Percentiles rank a stretch among this genome's conserved stretches.
Conservation (phyloP, 2,113 vertebrate species). For the Myotis lucifugus region DNA sequence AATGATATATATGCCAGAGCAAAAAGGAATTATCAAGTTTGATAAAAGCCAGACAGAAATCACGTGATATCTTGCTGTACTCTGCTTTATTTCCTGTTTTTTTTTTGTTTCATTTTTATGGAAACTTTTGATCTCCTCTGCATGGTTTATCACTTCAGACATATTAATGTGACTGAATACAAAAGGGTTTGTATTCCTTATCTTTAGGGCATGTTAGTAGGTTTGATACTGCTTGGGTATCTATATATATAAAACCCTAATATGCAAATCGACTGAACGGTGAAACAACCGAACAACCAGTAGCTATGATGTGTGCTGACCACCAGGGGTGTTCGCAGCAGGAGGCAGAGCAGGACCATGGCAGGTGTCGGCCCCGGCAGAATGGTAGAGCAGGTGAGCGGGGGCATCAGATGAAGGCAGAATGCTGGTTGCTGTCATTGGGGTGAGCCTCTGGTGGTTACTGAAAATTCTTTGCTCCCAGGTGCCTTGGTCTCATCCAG, state of each 20-base stretch:
- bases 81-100: not conserved
- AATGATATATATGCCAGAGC: not conserved
- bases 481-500: no score
- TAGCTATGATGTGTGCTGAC: no score
- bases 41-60: not conserved
- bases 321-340: no score
- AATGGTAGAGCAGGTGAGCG: no score
- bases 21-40: conserved; percentile 32
- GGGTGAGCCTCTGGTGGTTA: no score
- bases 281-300: no score
- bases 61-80: not conserved
- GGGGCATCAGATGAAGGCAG: no score
- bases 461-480: no score
- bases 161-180: not conserved
- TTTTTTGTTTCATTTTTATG: not conserved
- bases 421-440: no score
- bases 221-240: not conserved
- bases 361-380: rapidly evolving
- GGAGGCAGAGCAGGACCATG: no score
- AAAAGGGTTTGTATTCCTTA: not conserved
- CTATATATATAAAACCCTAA: no score
- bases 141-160: not conserved
- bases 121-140: not conserved
- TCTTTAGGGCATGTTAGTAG: not conserved
- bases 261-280: no score